phyloP scores from a whole-genome alignment of 2,113 vertebrate genomes.

The Campylomormyrus tamandua region DNA sequence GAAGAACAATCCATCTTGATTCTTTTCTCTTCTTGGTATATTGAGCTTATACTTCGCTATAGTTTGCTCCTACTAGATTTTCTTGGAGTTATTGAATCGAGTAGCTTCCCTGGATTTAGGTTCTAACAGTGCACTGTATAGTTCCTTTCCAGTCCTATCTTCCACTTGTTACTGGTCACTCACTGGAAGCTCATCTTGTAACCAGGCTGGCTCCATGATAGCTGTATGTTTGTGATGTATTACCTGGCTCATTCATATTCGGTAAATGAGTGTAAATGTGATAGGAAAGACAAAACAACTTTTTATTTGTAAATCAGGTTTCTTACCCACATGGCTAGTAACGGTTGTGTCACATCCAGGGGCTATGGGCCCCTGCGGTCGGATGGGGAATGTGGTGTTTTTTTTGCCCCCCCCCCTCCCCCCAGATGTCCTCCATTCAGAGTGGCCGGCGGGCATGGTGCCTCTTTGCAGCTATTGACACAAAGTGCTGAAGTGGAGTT shows the following conservation, averaged over 20 bases:
- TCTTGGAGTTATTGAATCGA: background rate
- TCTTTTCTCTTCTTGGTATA: background rate
- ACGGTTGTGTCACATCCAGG: background rate
- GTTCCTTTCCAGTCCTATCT: background rate
- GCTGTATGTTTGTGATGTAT: background rate
- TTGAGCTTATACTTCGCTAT: background rate
- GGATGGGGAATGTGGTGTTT: background rate
- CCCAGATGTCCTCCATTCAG: background rate
- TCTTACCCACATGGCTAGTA: background rate
- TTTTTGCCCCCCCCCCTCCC: background rate
- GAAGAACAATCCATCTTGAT: background rate
- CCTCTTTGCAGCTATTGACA: background rate
- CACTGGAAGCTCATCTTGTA: background rate
- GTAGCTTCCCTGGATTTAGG: background rate
- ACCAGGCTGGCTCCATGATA: background rate
- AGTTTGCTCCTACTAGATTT: background rate
- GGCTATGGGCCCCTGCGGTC: background rate
- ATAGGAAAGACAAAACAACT: background rate
- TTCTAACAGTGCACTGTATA: background rate
- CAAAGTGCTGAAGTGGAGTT: conserved; percentile 5
- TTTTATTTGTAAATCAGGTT: background rate
- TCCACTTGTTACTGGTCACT: background rate
- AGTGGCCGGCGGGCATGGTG: background rate
- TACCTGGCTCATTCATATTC: background rate
- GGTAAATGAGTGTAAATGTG: background rate